phyloP scores from a whole-genome alignment of 2,797 vertebrate species.

The Aphelocoma californica region DNA sequence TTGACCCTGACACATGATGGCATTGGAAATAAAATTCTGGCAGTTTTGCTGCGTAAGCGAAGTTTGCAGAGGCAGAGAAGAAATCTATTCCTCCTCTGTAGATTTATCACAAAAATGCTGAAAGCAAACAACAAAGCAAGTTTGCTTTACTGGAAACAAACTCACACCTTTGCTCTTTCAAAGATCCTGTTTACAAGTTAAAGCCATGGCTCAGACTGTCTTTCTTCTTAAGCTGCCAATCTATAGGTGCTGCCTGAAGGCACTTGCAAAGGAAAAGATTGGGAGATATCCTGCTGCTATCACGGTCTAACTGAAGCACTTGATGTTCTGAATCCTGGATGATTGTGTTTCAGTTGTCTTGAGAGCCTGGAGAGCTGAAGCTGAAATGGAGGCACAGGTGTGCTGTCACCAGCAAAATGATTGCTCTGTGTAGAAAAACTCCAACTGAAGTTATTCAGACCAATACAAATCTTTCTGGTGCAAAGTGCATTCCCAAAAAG shows the following conservation, averaged over 20 bases:
- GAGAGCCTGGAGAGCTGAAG: slow-evolving; percentile 14
- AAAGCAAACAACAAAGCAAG: slow-evolving; percentile 71
- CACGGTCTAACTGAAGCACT: slow-evolving; percentile 36
- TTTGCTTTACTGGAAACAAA: slow-evolving; percentile 68
- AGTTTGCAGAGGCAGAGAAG: slow-evolving; percentile 34
- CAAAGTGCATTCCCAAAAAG: background rate
- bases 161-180: slow-evolving; percentile 68
- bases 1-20: background rate
- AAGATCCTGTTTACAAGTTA: slow-evolving; percentile 71
- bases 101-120: slow-evolving; percentile 56
- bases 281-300: slow-evolving; percentile 49
- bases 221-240: slow-evolving; percentile 25
- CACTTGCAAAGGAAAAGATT: background rate
- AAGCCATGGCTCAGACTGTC: slow-evolving; percentile 55
- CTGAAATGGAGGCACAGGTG: background rate
- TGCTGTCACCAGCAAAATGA: slow-evolving; percentile 22
- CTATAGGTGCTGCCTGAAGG: slow-evolving; percentile 29
- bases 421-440: background rate
- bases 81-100: slow-evolving; percentile 63
- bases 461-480: background rate
- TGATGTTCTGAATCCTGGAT: slow-evolving; percentile 53
- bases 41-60: background rate
- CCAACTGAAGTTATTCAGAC: background rate
- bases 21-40: slow-evolving; percentile 1
- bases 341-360: slow-evolving; percentile 34